These are phyloP conservation scores for Hydrozoanthus tunicans DNA, from an alignment of 64 coral and sea anemone species.

Conservation along the genomic window DNA sequence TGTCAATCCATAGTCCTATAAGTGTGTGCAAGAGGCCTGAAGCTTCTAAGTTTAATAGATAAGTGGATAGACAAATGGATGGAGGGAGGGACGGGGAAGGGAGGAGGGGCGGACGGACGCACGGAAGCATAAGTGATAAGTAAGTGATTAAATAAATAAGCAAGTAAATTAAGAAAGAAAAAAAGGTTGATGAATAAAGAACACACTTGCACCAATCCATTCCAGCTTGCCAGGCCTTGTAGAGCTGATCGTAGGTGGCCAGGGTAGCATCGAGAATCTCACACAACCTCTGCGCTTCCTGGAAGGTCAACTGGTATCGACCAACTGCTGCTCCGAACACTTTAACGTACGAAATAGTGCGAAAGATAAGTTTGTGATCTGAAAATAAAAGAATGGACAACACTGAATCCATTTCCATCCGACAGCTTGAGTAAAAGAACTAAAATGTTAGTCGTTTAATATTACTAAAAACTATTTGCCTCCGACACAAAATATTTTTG, in stretches of 20 bases:
- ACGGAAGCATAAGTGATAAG: neutral
- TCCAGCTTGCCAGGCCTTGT: neutral
- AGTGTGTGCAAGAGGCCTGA: too few species aligned
- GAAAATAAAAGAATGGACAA: neutral
- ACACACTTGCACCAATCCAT: neutral
- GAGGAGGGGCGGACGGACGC: too few species aligned
- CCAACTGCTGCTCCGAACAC: neutral
- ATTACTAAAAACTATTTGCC: too few species aligned
- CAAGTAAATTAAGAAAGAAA: neutral
- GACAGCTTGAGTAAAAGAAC: too few species aligned
- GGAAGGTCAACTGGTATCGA: neutral
- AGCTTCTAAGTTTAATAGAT: too few species aligned
- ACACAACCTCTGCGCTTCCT: neutral
- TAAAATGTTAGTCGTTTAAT: too few species aligned
- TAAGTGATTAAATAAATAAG: neutral
- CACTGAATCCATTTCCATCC: too few species aligned
- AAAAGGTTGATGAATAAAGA: neutral
- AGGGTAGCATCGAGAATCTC: neutral
- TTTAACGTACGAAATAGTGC: neutral
- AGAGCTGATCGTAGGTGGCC: neutral
- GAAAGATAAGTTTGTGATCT: neutral
- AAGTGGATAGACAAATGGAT: too few species aligned
- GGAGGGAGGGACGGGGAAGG: too few species aligned
- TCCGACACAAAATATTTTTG: too few species aligned
- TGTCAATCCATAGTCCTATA: too few species aligned